Base-by-base conservation (phyloP, 2,888 invertebrate species). In the Tricholauxania praeusta region DNA sequence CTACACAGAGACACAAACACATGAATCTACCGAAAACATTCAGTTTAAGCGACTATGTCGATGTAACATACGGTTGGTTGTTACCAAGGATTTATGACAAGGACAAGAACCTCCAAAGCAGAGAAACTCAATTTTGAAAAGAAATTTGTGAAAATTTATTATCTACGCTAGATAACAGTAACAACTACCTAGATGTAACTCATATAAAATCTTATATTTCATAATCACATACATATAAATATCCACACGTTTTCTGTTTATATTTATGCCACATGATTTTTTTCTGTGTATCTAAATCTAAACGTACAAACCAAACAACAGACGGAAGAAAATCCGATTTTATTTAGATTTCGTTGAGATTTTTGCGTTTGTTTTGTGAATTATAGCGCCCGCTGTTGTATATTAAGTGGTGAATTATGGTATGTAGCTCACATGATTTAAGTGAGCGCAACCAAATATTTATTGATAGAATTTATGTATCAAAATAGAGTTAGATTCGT, bases 361-460 rank as follows among this genome's bases (percentile, higher is more conserved):
- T 64, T 19, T 51, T 64, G 14, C 39, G 39, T 39, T 39, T 39
- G 15, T 51, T 48, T 19, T 51, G 19, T 64, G 22, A 64, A 22
- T 64, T 22, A 64, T 51, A 19, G 17, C 63, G 48, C 28, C 14
- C 28, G 19, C 39, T 57, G 28, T 28, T 28, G 19, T 57, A 47
- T 32, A 72, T 72, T 69, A 64, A 22, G 59, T 48, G 55, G 39
- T 70, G 70, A 73, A 70, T 64, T 73, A 73, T 73, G 64, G 64
- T n/a, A 39, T 39, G 39, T 39, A 64, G 15, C 49, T 22, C 66
- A 63, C 51, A 74, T 71, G 71, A 74, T 74, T 74, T 71, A 67
- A n/a, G 17, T 51, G 22, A 19, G 49, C 64, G 39, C 39, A 39
- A 53, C 66, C 49, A 55, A n/a, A 53, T 64, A 73, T 74, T 74